These are phyloP conservation scores for Vidua macroura DNA, from an alignment of 2,113 vertebrate genomes.

Conservation along the genomic window DNA sequence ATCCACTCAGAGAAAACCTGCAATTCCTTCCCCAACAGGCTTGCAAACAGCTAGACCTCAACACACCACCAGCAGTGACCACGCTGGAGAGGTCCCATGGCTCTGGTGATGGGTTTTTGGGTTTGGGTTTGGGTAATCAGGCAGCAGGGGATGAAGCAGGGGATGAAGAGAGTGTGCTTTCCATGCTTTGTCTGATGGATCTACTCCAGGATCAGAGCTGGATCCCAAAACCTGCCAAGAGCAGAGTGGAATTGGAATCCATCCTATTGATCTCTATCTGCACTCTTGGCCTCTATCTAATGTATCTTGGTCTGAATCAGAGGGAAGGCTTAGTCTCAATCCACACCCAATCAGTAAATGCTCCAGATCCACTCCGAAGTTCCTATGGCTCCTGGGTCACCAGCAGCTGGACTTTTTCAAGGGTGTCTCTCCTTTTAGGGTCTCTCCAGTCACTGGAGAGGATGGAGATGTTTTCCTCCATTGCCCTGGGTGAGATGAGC, in stretches of 20 bases:
- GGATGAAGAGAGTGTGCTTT: background rate
- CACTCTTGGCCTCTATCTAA: background rate
- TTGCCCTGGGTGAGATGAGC: background rate
- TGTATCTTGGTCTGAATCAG: background rate
- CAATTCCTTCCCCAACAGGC: background rate
- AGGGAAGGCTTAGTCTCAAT: background rate
- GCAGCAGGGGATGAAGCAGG: background rate
- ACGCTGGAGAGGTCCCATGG: background rate
- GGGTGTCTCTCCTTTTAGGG: background rate
- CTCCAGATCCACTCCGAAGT: background rate
- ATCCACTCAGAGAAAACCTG: background rate
- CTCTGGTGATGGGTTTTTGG: background rate
- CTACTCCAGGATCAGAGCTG: background rate
- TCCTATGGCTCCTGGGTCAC: background rate
- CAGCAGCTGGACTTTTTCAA: background rate
- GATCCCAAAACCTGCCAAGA: background rate
- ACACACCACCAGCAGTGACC: background rate
- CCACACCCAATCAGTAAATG: background rate
- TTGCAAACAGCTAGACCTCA: background rate
- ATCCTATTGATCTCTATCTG: accelerated
- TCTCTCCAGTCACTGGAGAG: background rate
- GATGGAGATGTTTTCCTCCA: background rate
- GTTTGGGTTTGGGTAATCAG: background rate
- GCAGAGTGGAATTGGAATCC: background rate
- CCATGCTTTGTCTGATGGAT: background rate